Evolutionary conservation across 2,888 invertebrate species (phyloP).

Genomic region (Oeneis ivallda): DNA sequence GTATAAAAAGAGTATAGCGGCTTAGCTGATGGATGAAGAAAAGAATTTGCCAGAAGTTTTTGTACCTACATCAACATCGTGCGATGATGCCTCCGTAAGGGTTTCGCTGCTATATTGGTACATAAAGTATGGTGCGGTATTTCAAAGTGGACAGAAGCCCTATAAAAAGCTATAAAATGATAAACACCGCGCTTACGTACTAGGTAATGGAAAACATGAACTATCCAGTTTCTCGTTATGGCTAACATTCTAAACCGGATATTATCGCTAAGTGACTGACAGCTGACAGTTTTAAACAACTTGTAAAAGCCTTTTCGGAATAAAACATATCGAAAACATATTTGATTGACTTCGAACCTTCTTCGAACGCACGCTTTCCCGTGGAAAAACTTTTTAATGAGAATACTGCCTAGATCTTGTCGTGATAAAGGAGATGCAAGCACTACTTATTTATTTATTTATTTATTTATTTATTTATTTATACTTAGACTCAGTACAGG

Average conservation of each 20-base stretch:
- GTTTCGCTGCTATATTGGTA: too few relatives aligned
- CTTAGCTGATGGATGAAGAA: too few relatives aligned
- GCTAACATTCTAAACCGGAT: conserved; percentile 12
- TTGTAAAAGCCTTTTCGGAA: conserved; percentile 10
- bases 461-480: not conserved
- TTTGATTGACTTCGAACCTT: conserved; percentile 12
- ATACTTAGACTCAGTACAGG: conserved; percentile 15
- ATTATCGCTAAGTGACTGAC: conserved; percentile 11
- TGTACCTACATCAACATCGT: too few relatives aligned
- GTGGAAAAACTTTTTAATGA: conserved; percentile 9
- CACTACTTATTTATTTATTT: not conserved
- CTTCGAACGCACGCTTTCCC: conserved; percentile 11
- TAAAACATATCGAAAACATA: conserved; percentile 17
- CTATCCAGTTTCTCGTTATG: conserved; percentile 12
- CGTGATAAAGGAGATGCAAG: not conserved
- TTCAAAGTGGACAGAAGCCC: not conserved
- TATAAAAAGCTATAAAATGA: not conserved
- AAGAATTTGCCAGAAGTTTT: too few relatives aligned
- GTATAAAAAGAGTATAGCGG: too few relatives aligned
- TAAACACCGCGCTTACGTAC: conserved; percentile 2
- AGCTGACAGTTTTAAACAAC: conserved; percentile 12
- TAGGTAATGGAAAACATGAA: conserved; percentile 5
- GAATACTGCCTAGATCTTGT: not conserved
- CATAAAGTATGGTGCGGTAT: not conserved
- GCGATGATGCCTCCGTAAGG: too few relatives aligned